These are phyloP conservation scores for Thysanoteuthis rhombus DNA, from an alignment of 2,888 invertebrate genomes.

Conservation along the genomic window DNA sequence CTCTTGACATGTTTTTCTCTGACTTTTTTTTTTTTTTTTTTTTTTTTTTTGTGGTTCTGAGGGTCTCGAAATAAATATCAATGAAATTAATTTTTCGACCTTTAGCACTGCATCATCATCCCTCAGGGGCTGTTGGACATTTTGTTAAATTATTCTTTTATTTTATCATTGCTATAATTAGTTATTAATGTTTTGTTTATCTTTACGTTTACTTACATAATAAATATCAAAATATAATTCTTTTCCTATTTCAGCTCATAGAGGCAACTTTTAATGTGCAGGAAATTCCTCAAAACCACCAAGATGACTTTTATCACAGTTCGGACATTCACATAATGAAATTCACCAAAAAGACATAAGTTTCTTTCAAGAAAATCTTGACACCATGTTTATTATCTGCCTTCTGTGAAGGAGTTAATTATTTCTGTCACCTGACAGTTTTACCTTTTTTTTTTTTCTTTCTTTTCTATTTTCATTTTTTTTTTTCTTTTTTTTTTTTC, in stretches of 20 bases:
- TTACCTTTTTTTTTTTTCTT: not conserved
- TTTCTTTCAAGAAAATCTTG: not conserved
- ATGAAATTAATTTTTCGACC: no score
- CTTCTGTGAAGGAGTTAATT: constrained; percentile 14
- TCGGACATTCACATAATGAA: constrained; percentile 74
- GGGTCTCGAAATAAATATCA: no score
- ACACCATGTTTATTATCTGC: not conserved
- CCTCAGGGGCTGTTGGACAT: no score
- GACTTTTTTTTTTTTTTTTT: no score
- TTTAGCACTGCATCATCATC: no score
- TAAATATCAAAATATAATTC: not conserved
- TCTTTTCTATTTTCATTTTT: not conserved
- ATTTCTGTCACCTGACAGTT: not conserved
- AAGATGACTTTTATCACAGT: constrained; percentile 75
- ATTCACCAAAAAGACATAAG: constrained; percentile 42
- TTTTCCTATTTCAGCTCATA: constrained; percentile 55
- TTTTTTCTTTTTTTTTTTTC: not conserved
- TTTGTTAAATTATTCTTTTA: no score
- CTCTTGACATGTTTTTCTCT: no score
- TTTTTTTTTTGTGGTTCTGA: no score
- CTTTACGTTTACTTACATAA: no score
- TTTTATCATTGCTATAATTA: no score
- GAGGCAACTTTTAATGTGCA: constrained; percentile 66
- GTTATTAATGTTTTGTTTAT: no score
- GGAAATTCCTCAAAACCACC: constrained; percentile 73